Base-by-base conservation (phyloP, 2,888 invertebrate genomes). In the Cosmorhoe ocellata region DNA sequence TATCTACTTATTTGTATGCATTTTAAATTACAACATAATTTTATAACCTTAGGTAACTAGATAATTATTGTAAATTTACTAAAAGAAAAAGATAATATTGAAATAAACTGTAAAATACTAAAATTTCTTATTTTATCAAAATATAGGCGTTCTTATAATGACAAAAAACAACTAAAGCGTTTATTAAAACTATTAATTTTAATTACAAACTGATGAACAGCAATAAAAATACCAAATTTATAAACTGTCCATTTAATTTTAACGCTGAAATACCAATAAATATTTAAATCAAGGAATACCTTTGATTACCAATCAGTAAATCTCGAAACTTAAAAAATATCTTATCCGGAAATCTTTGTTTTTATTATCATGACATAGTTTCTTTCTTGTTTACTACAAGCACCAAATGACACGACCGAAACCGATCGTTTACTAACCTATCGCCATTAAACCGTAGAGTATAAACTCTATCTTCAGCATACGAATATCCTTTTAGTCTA, bases 311-410 rank as follows among this genome's bases (percentile, higher is more conserved):
- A 10, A 22, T 18, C 12, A 39, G 39, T 46, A 46, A 55, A 55
- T 41, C 44, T 44, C 30, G 30, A 33, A 11, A 22, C 9, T 24
- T 18, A 30, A 31, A 32, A 47, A 44, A 33, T 32, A 26, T 14
- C 18, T 47, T 40, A 47, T 47, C 46, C 39, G 1, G 10, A 22
- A 28, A 34, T 40, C 46, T 38, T 36, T 31, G 39, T 46, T 44
- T 42, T 37, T 44, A 40, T 33, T 40, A 33, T 33, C 46, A 28
- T 34, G 46, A 28, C 46, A 40, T 34, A 45, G 31, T 33, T 34
- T 34, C n/a, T 18, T 40, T 34, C 40, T 47, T 27, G 18, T 33
- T 46, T 45, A 38, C 31, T 31, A 26, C 38, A 36, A 26, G 14
- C 38, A 32, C 38, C n/a, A 36, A 26, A 30, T 22, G 10, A 13